phyloP scores from a whole-genome alignment of 64 coral and sea anemone genomes.

The Stichodactyla mertensii region DNA sequence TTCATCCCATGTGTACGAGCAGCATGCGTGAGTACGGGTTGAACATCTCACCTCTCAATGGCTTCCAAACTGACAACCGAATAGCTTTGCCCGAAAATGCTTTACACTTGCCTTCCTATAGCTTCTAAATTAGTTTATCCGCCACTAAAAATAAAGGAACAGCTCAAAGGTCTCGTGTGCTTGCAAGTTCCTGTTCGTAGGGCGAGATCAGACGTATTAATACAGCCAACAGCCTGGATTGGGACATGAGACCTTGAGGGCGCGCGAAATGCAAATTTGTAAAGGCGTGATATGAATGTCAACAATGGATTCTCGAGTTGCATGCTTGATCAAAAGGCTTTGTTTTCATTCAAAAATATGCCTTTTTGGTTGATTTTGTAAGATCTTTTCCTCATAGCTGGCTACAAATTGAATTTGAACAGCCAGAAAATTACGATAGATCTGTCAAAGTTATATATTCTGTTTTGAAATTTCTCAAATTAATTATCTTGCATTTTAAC shows the following conservation, averaged over 20 bases:
- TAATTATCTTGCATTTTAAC: too few relatives aligned
- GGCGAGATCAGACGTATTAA: neutral
- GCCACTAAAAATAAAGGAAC: neutral
- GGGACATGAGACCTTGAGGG: neutral
- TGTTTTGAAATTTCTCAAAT: too few relatives aligned
- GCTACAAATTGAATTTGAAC: too few relatives aligned
- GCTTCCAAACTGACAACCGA: neutral
- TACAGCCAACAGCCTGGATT: neutral
- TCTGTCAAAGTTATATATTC: too few relatives aligned
- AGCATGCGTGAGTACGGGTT: neutral
- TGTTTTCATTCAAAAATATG: neutral
- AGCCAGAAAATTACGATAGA: too few relatives aligned
- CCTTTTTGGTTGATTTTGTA: too few relatives aligned
- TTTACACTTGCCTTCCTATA: neutral
- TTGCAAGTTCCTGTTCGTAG: neutral
- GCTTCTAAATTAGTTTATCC: neutral
- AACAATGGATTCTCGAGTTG: neutral
- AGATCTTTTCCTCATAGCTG: too few relatives aligned
- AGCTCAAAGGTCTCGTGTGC: neutral
- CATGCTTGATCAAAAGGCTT: neutral
- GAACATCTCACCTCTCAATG: neutral
- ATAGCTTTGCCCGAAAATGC: neutral
- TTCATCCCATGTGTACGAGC: neutral
- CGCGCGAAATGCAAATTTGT: slow-evolving; percentile 18
- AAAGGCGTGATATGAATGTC: neutral